phyloP scores from a whole-genome alignment of 2,113 vertebrate genomes.

The Girardinichthys multiradiatus region DNA sequence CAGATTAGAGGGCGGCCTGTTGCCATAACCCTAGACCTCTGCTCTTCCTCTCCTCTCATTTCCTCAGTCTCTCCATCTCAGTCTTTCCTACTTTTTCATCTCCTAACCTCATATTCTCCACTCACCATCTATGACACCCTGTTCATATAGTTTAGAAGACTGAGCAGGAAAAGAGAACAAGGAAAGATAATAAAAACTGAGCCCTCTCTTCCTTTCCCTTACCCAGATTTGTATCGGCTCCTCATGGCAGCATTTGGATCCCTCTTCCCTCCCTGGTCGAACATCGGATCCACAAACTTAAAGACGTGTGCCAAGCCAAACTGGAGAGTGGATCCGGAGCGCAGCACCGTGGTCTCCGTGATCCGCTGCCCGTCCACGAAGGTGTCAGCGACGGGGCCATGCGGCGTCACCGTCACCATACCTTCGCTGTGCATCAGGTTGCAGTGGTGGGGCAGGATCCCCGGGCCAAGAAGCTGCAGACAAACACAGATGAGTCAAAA shows the following conservation, averaged over 20 bases:
- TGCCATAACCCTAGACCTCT: constrained; percentile 64
- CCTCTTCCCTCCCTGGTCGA: constrained; percentile 90
- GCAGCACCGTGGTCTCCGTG: constrained; percentile 91
- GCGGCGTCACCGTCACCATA: constrained; percentile 92
- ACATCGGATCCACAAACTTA: constrained; percentile 97
- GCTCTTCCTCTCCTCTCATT: constrained; percentile 50
- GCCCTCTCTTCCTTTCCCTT: constrained; percentile 29
- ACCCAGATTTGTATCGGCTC: constrained; percentile 90
- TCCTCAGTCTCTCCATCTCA: constrained; percentile 16
- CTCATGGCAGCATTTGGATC: constrained; percentile 86
- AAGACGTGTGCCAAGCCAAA: constrained; percentile 93
- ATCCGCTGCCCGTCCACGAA: constrained; percentile 92
- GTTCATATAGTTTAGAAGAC: too few relatives aligned
- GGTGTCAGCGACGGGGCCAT: constrained; percentile 90
- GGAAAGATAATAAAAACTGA: too few relatives aligned
- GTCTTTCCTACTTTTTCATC: constrained; percentile 41
- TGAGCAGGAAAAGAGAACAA: not conserved
- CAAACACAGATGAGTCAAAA: not conserved
- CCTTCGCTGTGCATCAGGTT: constrained; percentile 97
- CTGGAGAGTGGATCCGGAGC: constrained; percentile 92
- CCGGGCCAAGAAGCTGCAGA: constrained; percentile 89
- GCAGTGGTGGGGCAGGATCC: constrained; percentile 95
- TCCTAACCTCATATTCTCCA: constrained; percentile 53
- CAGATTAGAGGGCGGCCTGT: constrained; percentile 76
- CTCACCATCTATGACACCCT: constrained; percentile 19